These are phyloP conservation scores for Anagyrus pseudococci DNA, from an alignment of 2,888 invertebrate species.

Conservation along the genomic window DNA sequence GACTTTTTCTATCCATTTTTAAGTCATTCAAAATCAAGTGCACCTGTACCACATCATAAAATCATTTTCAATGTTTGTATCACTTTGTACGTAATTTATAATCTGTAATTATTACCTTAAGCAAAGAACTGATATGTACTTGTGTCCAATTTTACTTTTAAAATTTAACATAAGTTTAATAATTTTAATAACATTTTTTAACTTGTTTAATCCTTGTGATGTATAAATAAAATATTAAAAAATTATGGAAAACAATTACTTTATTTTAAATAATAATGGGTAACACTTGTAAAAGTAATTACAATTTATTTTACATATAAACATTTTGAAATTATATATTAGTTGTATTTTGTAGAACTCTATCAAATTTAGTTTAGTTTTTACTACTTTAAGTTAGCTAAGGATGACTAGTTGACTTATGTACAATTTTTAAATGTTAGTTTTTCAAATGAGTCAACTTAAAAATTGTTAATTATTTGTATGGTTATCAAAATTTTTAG, in stretches of 20 bases:
- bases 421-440: conserved; percentile 13
- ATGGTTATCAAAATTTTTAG: too few relatives aligned
- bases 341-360: conserved; percentile 7
- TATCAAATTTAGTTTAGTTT: conserved; percentile 1
- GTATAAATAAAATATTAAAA: conserved; percentile 23
- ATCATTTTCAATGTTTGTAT: conserved; percentile 8
- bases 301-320: conserved; percentile 8
- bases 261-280: conserved; percentile 31
- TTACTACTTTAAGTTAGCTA: background rate
- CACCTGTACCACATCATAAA: conserved; percentile 3
- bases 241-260: conserved; percentile 20
- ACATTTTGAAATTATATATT: conserved; percentile 3
- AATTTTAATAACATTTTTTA: background rate
- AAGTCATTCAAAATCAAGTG: conserved; percentile 40
- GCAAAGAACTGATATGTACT: background rate
- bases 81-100: conserved; percentile 2
- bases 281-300: conserved; percentile 24
- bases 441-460: conserved; percentile 5
- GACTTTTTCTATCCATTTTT: conserved; percentile 79
- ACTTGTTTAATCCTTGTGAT: conserved; percentile 1
- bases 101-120: conserved; percentile 4
- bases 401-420: conserved; percentile 14
- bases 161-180: background rate
- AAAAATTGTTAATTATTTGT: conserved; percentile 7
- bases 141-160: conserved; percentile 14